Base-by-base conservation (phyloP, 2,797 vertebrate species). In the Oreortyx pictus region DNA sequence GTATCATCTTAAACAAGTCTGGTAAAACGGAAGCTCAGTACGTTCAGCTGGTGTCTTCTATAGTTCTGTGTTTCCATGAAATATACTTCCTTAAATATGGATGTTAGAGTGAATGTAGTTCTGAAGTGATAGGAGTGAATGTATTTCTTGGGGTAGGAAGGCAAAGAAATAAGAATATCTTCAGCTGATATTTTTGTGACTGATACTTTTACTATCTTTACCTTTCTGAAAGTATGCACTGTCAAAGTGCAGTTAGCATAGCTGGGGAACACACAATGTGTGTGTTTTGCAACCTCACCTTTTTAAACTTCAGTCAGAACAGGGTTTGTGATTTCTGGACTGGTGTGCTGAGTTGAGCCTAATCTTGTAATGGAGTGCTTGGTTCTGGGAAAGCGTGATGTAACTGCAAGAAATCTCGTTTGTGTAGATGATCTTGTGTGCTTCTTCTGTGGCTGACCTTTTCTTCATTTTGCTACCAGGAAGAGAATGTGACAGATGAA, bases 401-500 rank as follows among this genome's bases (percentile, higher is more conserved):
- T 64, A 47, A 86, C 1, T 2, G 22, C 31, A 66, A 3, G 68
- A 33, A 74, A 78, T 3, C 14, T 56, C 27, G 41, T 43, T n/a
- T 71, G 2, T 27, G 20, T 0, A 9, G 22, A 5, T 0, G 0
- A 19, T 29, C 57, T 86, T 29, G 60, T 29, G 81, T 80, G 22
- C 31, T 49, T 1, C 14, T 88, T 49, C 71, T 68, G 6, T 65
- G 83, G 12, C 19, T 20, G 24, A 65, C 29, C 14, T 93, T 94
- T 86, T 82, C 7, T 59, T 79, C 72, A 7, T 80, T 50, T 85
- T 95, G 43, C 65, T 93, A 71, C 96, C 76, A 97, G 93, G 96
- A 98, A 95, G 96, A 97, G 14, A 84, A 95, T 46, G 27, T 83
- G 61, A 4, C 82, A 70, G 79, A 88, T 33, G 98, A 97, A 10